phyloP scores from a whole-genome alignment of 2,797 vertebrate genomes.

The Vespertilio murinus region DNA sequence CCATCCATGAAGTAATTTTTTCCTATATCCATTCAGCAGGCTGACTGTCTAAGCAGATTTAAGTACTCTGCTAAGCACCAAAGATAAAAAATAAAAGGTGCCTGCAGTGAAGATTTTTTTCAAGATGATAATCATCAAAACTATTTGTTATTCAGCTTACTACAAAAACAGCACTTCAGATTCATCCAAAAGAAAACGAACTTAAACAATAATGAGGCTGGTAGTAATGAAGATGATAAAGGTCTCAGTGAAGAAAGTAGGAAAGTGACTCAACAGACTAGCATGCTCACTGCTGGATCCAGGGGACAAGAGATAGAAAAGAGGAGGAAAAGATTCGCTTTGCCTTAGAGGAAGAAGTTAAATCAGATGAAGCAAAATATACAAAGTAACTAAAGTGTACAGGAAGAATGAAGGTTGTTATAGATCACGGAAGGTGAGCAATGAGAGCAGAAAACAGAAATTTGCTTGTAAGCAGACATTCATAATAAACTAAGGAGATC shows the following conservation, averaged over 20 bases:
- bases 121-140: constrained; percentile 30
- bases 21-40: neutral
- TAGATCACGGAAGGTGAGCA: neutral
- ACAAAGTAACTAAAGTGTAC: neutral
- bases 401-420: neutral
- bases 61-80: neutral
- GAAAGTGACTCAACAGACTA: neutral
- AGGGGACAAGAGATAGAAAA: neutral
- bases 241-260: neutral
- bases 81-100: neutral
- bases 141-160: neutral
- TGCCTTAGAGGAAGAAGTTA: neutral
- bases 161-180: neutral
- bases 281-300: neutral
- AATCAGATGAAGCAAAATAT: neutral
- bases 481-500: neutral
- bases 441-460: neutral
- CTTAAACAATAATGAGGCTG: neutral
- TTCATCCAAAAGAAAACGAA: neutral
- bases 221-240: neutral
- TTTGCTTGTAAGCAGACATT: neutral
- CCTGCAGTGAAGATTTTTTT: neutral
- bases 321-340: neutral
- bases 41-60: neutral
- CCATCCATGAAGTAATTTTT: neutral